phyloP scores from a whole-genome alignment of 1,140 invertebrate species.

The Listronotus oregonensis region DNA sequence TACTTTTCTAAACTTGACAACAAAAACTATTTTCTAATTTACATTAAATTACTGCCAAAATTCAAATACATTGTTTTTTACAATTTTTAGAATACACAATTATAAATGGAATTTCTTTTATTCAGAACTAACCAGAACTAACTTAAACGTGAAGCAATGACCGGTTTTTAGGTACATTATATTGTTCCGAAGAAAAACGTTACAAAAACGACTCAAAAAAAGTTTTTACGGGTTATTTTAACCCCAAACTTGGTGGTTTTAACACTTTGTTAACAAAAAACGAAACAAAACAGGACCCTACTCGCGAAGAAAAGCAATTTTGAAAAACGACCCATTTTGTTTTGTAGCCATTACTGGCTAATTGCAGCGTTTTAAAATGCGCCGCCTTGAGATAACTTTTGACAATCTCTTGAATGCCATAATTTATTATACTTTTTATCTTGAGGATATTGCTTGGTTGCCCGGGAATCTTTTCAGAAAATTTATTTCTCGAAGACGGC shows the following conservation, averaged over 20 bases:
- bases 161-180: too few species aligned
- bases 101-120: too few species aligned
- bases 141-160: too few species aligned
- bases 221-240: neutral
- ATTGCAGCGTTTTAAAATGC: slow-evolving; percentile 55
- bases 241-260: too few species aligned
- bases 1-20: too few species aligned
- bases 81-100: too few species aligned
- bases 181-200: too few species aligned
- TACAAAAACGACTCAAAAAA: too few species aligned
- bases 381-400: slow-evolving; percentile 47
- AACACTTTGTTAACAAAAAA: slow-evolving; percentile 11
- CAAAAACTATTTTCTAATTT: too few species aligned
- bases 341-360: slow-evolving; percentile 52
- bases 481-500: slow-evolving; percentile 22
- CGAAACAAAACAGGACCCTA: slow-evolving; percentile 30
- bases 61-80: too few species aligned
- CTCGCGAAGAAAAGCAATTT: slow-evolving; percentile 49
- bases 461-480: slow-evolving; percentile 26
- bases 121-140: too few species aligned
- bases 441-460: slow-evolving; percentile 31
- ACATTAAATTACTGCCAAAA: too few species aligned
- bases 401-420: slow-evolving; percentile 49
- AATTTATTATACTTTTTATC: slow-evolving; percentile 49
- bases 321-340: slow-evolving; percentile 57